phyloP scores from a whole-genome alignment of 2,888 invertebrate genomes.

The Orthosia gothica region DNA sequence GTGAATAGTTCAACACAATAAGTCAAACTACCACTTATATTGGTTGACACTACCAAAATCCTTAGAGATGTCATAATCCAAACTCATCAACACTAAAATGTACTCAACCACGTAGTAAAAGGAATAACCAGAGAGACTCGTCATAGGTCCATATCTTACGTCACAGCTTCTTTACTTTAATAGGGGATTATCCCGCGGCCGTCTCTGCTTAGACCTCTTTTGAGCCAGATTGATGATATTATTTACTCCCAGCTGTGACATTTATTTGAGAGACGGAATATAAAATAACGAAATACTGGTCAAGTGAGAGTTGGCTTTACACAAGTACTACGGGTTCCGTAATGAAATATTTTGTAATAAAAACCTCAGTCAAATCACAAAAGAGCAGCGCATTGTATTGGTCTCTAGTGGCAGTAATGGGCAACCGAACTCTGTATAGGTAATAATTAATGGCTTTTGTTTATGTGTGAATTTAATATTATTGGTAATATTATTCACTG shows the following conservation, averaged over 20 bases:
- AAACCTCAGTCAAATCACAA: neutral
- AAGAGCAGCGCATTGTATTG: neutral
- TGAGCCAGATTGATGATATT: constrained; percentile 70
- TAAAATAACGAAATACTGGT: constrained; percentile 22
- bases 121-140: neutral
- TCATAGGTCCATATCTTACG: constrained; percentile 13
- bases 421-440: neutral
- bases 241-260: constrained; percentile 60
- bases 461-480: constrained; percentile 11
- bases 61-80: neutral
- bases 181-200: constrained; percentile 59
- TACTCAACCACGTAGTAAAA: neutral
- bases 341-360: constrained; percentile 1
- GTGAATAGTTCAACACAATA: too few species aligned
- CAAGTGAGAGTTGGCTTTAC: neutral
- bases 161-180: constrained; percentile 58
- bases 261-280: constrained; percentile 43
- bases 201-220: constrained; percentile 42
- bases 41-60: neutral
- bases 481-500: constrained; percentile 11
- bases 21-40: too few species aligned
- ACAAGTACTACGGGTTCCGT: constrained; percentile 13
- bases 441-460: neutral
- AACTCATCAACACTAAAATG: constrained; percentile 4
- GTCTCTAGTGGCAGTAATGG: constrained; percentile 6